These are phyloP conservation scores for Torymus aiolomorphi DNA, from an alignment of 2,888 invertebrate genomes.

Conservation along the genomic window DNA sequence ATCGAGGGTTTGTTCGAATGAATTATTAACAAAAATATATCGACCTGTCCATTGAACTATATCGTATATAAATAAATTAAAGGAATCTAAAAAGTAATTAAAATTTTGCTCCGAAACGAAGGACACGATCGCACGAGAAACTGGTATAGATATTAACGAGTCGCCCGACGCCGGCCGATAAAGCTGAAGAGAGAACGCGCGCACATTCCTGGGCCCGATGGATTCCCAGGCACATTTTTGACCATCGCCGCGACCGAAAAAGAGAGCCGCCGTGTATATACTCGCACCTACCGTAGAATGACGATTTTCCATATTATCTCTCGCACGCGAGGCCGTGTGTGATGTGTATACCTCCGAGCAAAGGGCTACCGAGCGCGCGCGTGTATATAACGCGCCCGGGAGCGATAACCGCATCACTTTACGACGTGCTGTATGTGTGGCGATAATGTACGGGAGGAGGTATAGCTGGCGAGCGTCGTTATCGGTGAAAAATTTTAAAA, in stretches of 20 bases:
- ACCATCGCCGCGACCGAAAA: not conserved
- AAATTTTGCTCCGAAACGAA: no score
- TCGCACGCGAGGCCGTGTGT: constrained; percentile 6
- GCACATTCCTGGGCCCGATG: constrained; percentile 23
- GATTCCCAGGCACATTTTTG: constrained; percentile 17
- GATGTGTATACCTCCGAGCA: not conserved
- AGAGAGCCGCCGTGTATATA: not conserved
- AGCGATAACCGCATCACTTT: not conserved
- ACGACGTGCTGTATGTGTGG: no score
- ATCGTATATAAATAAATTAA: no score
- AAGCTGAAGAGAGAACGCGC: constrained; percentile 1
- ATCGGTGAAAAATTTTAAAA: no score
- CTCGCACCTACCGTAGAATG: constrained; percentile 44
- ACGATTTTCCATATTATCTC: constrained; percentile 45
- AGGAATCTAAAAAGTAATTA: no score
- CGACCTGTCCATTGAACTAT: no score
- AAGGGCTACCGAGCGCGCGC: no score
- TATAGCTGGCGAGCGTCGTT: no score
- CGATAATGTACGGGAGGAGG: no score
- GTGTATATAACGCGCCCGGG: not conserved
- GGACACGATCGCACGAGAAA: no score
- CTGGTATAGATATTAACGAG: not conserved
- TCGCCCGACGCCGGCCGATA: not conserved
- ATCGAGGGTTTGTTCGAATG: no score
- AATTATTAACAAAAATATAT: no score